Percentiles rank a stretch among this genome's conserved stretches.
These are phyloP conservation scores for Picus viridis DNA, from an alignment of 2,797 vertebrate species.

Conservation along the genomic window DNA sequence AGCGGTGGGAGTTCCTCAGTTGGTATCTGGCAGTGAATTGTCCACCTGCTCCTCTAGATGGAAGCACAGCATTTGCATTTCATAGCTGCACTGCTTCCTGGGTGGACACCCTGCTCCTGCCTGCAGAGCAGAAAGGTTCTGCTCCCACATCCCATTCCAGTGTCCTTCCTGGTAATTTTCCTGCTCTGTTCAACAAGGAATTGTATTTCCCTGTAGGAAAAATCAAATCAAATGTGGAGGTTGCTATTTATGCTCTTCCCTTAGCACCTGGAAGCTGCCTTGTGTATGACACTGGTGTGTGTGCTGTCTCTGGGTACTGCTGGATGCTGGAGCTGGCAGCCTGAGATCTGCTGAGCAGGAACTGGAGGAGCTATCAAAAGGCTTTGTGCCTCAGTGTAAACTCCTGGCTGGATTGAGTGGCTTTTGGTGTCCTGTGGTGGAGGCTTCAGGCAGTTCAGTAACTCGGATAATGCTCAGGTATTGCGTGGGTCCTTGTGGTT, in stretches of 20 bases:
- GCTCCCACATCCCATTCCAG: accelerated
- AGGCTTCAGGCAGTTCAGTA: background rate
- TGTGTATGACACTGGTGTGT: accelerated
- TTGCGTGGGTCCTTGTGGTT: background rate
- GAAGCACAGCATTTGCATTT: conserved; percentile 54
- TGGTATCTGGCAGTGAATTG: background rate
- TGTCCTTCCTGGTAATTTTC: background rate
- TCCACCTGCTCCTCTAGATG: conserved; percentile 63
- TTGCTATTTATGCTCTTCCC: background rate
- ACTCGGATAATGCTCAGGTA: background rate
- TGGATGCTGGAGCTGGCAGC: background rate
- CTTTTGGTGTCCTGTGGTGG: background rate
- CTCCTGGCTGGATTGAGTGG: background rate
- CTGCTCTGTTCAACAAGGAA: background rate
- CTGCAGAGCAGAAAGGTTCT: background rate
- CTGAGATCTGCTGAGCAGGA: background rate
- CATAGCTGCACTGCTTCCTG: background rate
- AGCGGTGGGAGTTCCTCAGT: background rate
- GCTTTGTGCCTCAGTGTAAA: background rate
- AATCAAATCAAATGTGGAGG: background rate
- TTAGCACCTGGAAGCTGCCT: background rate
- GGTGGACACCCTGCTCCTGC: background rate
- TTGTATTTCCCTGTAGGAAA: background rate
- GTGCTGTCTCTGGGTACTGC: background rate
- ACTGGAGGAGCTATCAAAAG: background rate